These are phyloP conservation scores for Liasis olivaceus DNA, from an alignment of 2,797 vertebrate species.

Conservation along the genomic window DNA sequence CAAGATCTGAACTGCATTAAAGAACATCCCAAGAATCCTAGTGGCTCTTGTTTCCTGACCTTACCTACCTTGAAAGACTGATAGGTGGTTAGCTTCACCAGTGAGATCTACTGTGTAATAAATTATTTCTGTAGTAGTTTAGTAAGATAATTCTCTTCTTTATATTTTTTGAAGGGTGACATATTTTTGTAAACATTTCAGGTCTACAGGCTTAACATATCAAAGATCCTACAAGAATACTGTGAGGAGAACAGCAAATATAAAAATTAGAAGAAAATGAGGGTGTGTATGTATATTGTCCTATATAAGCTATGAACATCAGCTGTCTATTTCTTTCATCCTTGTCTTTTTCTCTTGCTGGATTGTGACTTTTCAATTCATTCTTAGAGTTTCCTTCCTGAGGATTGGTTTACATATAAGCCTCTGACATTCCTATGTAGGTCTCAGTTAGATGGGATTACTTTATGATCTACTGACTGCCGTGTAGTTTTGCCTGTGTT, in stretches of 20 bases:
- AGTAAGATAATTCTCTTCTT: background rate
- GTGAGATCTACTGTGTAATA: accelerated
- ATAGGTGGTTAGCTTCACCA: constrained; percentile 37
- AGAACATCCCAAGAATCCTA: background rate
- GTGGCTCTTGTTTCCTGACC: background rate
- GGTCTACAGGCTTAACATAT: background rate
- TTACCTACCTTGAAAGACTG: background rate
- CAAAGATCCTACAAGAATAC: background rate
- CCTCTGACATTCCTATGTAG: background rate
- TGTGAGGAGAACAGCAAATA: background rate
- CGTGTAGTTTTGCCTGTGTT: background rate
- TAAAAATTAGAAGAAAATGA: background rate
- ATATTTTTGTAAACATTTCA: background rate
- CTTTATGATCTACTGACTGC: background rate
- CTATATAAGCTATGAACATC: background rate
- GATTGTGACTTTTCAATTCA: background rate
- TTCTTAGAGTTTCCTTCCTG: background rate
- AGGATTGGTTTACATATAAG: background rate
- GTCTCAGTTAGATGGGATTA: background rate
- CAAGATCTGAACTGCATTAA: background rate
- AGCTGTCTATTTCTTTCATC: background rate
- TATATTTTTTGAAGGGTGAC: background rate
- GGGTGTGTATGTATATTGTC: background rate
- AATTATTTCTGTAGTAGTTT: constrained; percentile 15
- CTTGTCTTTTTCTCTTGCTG: background rate